phyloP scores from a whole-genome alignment of 2,113 vertebrate species.

The Pomatostomus ruficeps region DNA sequence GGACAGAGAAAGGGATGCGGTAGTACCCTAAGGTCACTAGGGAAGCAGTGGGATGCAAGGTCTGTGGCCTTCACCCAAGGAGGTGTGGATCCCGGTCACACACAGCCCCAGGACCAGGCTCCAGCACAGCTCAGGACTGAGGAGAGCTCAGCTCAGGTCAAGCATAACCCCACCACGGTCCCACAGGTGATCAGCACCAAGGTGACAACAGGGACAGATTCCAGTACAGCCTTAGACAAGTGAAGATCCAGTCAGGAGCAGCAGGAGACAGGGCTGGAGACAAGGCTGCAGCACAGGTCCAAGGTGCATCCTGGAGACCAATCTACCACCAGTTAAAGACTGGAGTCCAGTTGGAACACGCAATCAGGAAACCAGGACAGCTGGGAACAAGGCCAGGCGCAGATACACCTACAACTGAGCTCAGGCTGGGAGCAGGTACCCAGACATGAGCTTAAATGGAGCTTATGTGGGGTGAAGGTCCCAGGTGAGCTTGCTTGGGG shows the following conservation, averaged over 20 bases:
- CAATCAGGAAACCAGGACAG: background rate
- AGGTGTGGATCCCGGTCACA: fast-evolving
- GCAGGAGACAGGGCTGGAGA: background rate
- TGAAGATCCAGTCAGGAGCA: background rate
- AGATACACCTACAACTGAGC: background rate
- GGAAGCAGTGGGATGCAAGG: background rate
- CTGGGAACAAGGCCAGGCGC: background rate
- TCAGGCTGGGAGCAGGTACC: background rate
- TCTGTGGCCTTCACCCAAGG: fast-evolving
- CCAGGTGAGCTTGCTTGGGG: background rate
- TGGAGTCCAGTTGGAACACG: background rate
- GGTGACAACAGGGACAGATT: background rate
- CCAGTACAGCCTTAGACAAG: background rate
- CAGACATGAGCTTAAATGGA: background rate
- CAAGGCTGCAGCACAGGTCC: background rate
- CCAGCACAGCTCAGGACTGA: background rate
- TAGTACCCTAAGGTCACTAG: background rate
- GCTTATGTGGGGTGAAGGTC: no score
- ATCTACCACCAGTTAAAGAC: background rate
- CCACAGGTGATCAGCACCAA: background rate
- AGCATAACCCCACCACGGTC: fast-evolving
- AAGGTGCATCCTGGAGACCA: background rate
- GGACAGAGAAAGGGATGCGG: background rate
- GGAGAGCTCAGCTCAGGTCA: background rate
- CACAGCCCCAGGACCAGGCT: background rate